These are phyloP conservation scores for Campoletis raptor DNA, from an alignment of 2,888 invertebrate species.

Conservation along the genomic window DNA sequence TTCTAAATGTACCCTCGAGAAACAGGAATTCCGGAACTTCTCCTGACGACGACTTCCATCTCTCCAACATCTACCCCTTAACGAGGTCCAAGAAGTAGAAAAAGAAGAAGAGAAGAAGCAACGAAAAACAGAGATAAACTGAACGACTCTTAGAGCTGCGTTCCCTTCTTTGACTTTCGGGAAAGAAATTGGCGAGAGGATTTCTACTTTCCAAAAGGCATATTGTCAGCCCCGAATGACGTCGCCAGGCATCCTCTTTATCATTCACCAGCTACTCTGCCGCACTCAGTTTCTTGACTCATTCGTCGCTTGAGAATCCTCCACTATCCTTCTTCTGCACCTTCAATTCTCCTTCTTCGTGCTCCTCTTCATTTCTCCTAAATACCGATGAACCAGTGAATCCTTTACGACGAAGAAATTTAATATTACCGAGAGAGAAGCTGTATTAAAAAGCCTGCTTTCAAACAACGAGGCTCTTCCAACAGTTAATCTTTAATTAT, in stretches of 20 bases:
- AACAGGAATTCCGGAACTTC: slow-evolving; percentile 61
- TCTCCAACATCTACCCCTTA: slow-evolving; percentile 38
- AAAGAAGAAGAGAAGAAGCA: slow-evolving; percentile 3
- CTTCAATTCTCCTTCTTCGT: neutral
- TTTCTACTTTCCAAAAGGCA: slow-evolving; percentile 55
- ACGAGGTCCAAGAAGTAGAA: slow-evolving; percentile 43
- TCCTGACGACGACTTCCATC: slow-evolving; percentile 46
- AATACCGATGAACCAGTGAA: slow-evolving; percentile 20
- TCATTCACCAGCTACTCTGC: slow-evolving; percentile 22
- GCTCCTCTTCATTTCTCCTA: neutral
- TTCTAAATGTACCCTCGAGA: slow-evolving; percentile 41
- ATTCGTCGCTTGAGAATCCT: slow-evolving; percentile 22
- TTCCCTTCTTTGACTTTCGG: slow-evolving; percentile 42
- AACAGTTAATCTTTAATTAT: slow-evolving; percentile 74
- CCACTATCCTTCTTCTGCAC: neutral
- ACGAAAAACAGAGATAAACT: slow-evolving; percentile 4
- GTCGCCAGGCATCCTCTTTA: slow-evolving; percentile 35
- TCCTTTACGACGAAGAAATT: slow-evolving; percentile 61
- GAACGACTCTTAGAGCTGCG: slow-evolving; percentile 25
- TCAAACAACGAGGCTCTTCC: slow-evolving; percentile 49
- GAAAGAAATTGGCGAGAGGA: slow-evolving; percentile 62
- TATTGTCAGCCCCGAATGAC: slow-evolving; percentile 60
- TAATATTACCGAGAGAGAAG: slow-evolving; percentile 51
- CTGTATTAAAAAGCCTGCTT: slow-evolving; percentile 47
- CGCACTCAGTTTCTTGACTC: slow-evolving; percentile 5